Conservation (phyloP, 1,140 invertebrate species). For the Hyposmocoma kahamanoa region DNA sequence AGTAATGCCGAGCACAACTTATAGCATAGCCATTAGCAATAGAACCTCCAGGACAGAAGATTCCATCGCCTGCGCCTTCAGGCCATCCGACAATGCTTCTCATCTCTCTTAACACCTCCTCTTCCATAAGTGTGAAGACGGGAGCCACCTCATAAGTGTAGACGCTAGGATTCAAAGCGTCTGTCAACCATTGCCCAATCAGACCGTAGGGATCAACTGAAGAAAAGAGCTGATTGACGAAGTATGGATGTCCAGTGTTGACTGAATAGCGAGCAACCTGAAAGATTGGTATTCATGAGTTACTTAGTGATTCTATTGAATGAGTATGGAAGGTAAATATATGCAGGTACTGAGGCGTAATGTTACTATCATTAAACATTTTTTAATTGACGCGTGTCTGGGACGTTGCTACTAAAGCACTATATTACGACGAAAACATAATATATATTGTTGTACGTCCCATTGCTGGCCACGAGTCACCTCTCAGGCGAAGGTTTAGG, state of each 20-base stretch:
- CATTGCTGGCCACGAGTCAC: too few relatives aligned
- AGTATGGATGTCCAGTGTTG: constrained; percentile 90
- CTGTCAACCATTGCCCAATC: constrained; percentile 88
- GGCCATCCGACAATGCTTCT: constrained; percentile 88
- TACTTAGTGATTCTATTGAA: constrained; percentile 7
- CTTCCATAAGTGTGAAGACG: constrained; percentile 91
- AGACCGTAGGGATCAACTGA: constrained; percentile 90
- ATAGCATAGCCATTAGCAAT: constrained; percentile 97
- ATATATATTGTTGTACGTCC: too few relatives aligned
- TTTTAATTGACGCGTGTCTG: too few relatives aligned
- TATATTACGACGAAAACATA: too few relatives aligned
- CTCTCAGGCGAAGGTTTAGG: too few relatives aligned
- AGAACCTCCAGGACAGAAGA: constrained; percentile 96
- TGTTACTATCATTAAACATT: too few relatives aligned
- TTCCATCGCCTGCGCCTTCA: constrained; percentile 86
- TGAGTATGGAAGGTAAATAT: too few relatives aligned
- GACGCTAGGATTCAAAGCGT: constrained; percentile 89
- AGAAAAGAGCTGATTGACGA: constrained; percentile 90
- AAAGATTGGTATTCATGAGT: constrained; percentile 3
- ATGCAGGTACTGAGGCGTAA: too few relatives aligned
- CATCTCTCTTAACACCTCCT: constrained; percentile 88
- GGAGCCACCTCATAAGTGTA: constrained; percentile 95
- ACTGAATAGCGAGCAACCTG: constrained; percentile 81
- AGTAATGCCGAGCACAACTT: constrained; percentile 86
- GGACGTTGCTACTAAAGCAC: too few relatives aligned